A percentile compares a stretch with the other conserved stretches of the same genome.
phyloP scores from a whole-genome alignment of 2,888 invertebrate species.

The Amphiduros pacificus region DNA sequence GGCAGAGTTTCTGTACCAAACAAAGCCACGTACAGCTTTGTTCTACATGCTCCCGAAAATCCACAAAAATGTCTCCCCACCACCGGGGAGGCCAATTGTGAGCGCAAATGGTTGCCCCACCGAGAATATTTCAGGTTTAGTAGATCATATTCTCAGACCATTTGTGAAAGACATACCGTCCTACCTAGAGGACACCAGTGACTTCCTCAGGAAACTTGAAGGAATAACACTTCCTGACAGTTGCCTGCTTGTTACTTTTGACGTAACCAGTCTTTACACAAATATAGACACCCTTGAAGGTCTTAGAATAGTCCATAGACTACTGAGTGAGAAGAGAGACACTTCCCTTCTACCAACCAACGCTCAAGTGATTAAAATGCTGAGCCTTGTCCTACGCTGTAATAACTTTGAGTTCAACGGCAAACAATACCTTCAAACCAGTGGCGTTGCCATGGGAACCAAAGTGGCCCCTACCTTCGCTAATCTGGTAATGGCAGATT shows the following conservation, averaged over 20 bases:
- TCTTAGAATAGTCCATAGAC: too few species aligned
- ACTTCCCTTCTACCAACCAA: too few species aligned
- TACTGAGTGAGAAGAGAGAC: too few species aligned
- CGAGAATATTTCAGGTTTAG: constrained; percentile 4
- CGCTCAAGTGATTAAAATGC: not conserved
- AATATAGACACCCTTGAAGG: too few species aligned
- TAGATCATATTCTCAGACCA: not conserved
- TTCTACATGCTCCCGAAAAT: constrained; percentile 7
- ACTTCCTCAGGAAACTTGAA: not conserved
- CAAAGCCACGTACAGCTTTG: too few species aligned
- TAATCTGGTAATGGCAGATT: constrained; percentile 2
- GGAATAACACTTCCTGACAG: too few species aligned
- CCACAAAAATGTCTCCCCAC: not conserved
- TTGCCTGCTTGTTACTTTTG: not conserved
- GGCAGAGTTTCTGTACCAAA: too few species aligned
- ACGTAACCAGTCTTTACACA: constrained; percentile 1
- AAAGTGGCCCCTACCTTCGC: constrained; percentile 3
- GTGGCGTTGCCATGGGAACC: constrained; percentile 7
- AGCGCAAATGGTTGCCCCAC: not conserved
- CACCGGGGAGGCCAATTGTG: constrained; percentile 7
- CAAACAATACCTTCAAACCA: not conserved
- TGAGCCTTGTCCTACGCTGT: not conserved
- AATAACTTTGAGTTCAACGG: constrained; percentile 12
- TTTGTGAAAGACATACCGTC: not conserved
- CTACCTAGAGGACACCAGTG: constrained; percentile 2